Percentiles rank a stretch among this genome's conserved stretches.
Evolutionary conservation across 2,797 vertebrate species (phyloP).

Genomic region (Heliangelus exortis): DNA sequence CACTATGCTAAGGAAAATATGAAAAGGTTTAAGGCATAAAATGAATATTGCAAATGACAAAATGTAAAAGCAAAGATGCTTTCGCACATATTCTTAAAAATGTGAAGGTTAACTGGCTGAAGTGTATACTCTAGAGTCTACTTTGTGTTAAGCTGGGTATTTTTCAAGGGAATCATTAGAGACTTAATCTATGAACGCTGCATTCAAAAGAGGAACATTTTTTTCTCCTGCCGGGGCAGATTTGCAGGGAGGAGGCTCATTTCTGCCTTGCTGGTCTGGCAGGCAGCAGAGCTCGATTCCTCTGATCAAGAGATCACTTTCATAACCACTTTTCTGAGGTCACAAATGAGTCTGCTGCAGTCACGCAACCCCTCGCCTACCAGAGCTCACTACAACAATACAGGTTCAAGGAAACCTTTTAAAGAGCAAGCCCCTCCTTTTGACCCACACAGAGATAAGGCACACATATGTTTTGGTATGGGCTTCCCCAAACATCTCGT

Average conservation of each 20-base stretch:
- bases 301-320: slow-evolving; percentile 87
- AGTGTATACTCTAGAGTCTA: not conserved
- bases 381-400: slow-evolving; percentile 57
- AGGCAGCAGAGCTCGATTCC: slow-evolving; percentile 66
- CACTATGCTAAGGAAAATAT: not conserved
- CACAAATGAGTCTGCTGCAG: slow-evolving; percentile 89
- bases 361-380: slow-evolving; percentile 85
- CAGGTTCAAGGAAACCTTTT: slow-evolving; percentile 71
- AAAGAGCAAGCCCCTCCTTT: slow-evolving; percentile 65
- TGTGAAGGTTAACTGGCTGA: not conserved
- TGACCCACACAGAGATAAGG: not conserved
- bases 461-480: rapidly evolving
- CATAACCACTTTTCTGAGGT: slow-evolving; percentile 93
- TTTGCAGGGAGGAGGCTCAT: slow-evolving; percentile 72
- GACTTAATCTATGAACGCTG: not conserved
- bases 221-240: slow-evolving; percentile 56
- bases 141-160: not conserved
- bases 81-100: not conserved
- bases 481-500: not conserved
- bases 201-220: not conserved
- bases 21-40: not conserved
- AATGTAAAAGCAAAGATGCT: not conserved
- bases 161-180: slow-evolving; percentile 11
- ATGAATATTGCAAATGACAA: not conserved
- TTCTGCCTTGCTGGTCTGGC: slow-evolving; percentile 80